Percentiles rank a stretch among this genome's conserved stretches.
phyloP scores from a whole-genome alignment of 2,113 vertebrate genomes.

The Dasyprocta punctata region DNA sequence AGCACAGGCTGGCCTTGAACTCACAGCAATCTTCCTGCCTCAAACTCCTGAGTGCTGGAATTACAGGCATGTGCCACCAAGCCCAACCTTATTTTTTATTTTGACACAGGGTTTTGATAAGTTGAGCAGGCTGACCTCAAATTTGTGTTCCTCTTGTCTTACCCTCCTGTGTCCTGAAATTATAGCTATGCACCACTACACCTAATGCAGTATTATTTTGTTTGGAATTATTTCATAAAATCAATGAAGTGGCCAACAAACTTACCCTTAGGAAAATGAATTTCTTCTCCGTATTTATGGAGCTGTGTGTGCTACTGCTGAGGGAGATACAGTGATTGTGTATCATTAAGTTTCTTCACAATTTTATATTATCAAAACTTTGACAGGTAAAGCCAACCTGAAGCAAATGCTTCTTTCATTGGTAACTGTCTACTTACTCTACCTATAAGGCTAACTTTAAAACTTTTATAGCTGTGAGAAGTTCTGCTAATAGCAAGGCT shows the following conservation, averaged over 20 bases:
- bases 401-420: background rate
- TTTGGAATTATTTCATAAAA: conserved; percentile 15
- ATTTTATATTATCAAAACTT: background rate
- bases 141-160: background rate
- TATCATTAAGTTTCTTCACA: background rate
- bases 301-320: background rate
- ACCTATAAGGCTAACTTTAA: background rate
- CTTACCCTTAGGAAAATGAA: background rate
- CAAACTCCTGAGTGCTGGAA: no score
- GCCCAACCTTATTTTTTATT: background rate
- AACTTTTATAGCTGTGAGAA: background rate
- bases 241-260: conserved; percentile 6
- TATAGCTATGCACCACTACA: background rate
- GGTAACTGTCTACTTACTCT: background rate
- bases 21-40: no score
- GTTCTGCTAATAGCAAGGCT: background rate
- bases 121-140: background rate
- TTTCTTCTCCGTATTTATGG: background rate
- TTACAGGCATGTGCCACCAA: no score
- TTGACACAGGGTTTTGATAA: background rate
- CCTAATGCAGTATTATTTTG: background rate
- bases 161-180: background rate
- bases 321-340: background rate
- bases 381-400: background rate
- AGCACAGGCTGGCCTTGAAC: no score